A percentile compares a stretch with the other conserved stretches of the same genome.
Conservation (phyloP, 1,140 invertebrate species). For the Zaprionus taronus region DNA sequence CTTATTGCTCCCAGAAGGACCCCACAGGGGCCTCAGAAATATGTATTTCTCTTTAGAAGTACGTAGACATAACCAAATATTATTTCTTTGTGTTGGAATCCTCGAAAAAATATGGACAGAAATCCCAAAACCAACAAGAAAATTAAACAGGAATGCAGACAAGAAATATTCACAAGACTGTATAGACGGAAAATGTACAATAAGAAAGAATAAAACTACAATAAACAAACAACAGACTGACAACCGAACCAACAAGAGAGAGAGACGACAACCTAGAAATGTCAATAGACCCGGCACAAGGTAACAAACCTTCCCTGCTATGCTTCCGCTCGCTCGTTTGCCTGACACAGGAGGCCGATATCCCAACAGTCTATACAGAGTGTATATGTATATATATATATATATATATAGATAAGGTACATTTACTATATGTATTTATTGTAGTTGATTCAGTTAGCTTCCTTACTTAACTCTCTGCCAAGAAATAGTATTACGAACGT, state of each 20-base stretch:
- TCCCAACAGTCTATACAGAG: slow-evolving; percentile 15
- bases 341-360: slow-evolving; percentile 22
- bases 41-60: not conserved
- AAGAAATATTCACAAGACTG: not conserved
- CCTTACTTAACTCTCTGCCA: slow-evolving; percentile 25
- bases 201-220: slow-evolving; percentile 14
- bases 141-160: slow-evolving; percentile 13
- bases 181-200: slow-evolving; percentile 4
- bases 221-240: slow-evolving; percentile 5
- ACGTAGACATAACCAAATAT: slow-evolving; percentile 10
- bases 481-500: slow-evolving; percentile 41
- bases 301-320: slow-evolving; percentile 22
- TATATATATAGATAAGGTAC: not conserved
- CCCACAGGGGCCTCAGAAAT: not conserved
- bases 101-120: slow-evolving; percentile 1
- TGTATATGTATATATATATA: not conserved
- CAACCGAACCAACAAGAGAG: slow-evolving; percentile 22
- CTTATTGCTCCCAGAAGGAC: slow-evolving; percentile 23
- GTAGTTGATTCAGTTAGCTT: slow-evolving; percentile 1
- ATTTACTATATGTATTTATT: not conserved
- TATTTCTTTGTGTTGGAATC: slow-evolving; percentile 4
- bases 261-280: slow-evolving; percentile 42
- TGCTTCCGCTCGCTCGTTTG: not conserved
- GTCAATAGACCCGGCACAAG: slow-evolving; percentile 42
- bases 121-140: slow-evolving; percentile 1